A percentile compares a stretch with the other conserved stretches of the same genome.
Evolutionary conservation across 2,113 vertebrate species (phyloP).

Genomic region (Ptyas mucosa): DNA sequence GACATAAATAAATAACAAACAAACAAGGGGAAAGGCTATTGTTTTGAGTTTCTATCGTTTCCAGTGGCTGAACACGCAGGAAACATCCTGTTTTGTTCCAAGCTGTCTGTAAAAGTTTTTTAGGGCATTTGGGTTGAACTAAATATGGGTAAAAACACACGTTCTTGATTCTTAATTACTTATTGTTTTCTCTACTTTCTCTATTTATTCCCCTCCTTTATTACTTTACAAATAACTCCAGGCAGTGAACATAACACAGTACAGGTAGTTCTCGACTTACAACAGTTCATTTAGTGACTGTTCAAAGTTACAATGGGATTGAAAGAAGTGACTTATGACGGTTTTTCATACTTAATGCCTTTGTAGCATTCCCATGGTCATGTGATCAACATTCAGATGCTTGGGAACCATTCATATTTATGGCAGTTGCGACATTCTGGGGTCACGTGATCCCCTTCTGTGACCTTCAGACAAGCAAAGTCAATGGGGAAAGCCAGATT

Average conservation of each 20-base stretch:
- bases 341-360: not conserved
- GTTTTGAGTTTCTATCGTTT: not conserved
- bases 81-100: not conserved
- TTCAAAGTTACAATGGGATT: not conserved
- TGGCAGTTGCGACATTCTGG: not conserved
- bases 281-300: not conserved
- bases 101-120: not conserved
- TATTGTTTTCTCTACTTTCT: not conserved
- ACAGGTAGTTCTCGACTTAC: not conserved
- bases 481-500: not conserved
- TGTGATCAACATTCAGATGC: not conserved
- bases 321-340: not conserved
- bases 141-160: not conserved
- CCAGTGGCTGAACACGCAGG: not conserved
- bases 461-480: not conserved
- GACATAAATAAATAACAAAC: not conserved
- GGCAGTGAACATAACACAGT: not conserved
- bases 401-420: not conserved
- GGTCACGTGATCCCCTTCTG: not conserved
- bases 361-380: not conserved
- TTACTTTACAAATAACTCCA: not conserved
- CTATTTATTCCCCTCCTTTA: not conserved
- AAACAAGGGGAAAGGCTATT: not conserved
- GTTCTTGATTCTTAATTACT: not conserved
- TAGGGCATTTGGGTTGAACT: not conserved